Conservation (phyloP, 2,113 vertebrate species). For the Nettapus auritus region DNA sequence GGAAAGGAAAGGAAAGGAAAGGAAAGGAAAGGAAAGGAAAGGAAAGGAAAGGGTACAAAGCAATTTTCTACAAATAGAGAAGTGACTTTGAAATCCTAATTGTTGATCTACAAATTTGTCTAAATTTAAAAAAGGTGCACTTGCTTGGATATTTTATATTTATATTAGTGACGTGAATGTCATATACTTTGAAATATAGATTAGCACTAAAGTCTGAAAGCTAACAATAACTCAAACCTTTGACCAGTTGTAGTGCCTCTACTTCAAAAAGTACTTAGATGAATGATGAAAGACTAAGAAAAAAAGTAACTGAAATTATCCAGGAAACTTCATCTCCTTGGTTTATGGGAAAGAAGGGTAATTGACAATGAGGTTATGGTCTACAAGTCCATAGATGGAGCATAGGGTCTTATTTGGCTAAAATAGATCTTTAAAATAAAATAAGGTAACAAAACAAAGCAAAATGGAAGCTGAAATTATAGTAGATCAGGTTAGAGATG, state of each 20-base stretch:
- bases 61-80: neutral
- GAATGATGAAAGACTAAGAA: neutral
- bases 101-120: neutral
- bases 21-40: neutral
- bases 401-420: neutral
- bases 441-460: neutral
- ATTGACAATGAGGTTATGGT: neutral
- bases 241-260: neutral
- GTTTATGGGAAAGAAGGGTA: neutral
- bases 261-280: neutral
- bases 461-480: neutral
- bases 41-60: neutral
- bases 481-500: neutral
- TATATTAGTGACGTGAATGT: neutral
- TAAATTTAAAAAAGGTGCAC: neutral
- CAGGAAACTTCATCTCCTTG: neutral
- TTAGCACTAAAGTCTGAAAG: neutral
- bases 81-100: neutral
- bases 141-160: neutral
- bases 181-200: neutral
- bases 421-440: neutral
- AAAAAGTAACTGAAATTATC: neutral
- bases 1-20: neutral
- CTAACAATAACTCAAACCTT: neutral
- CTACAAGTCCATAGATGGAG: neutral